Evolutionary conservation across 2,888 invertebrate genomes (phyloP).

Genomic region (Agrotis clavis): DNA sequence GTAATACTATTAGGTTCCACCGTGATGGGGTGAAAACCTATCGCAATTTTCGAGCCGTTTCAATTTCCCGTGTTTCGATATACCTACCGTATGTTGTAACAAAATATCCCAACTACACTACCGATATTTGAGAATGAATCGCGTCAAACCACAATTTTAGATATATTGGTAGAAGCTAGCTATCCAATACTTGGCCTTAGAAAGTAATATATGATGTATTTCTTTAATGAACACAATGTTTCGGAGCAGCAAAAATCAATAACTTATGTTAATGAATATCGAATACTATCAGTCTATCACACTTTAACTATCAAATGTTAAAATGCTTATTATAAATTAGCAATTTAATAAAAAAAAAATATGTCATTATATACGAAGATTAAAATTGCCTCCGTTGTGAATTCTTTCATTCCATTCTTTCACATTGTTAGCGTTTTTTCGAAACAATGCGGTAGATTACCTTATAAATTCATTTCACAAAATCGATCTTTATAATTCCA

Average conservation of each 20-base stretch:
- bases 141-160: background rate
- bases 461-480: background rate
- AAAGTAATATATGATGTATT: background rate
- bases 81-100: constrained; percentile 12
- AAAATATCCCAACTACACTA: background rate
- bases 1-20: constrained; percentile 31
- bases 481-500: background rate
- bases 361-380: background rate
- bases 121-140: constrained; percentile 2
- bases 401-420: background rate
- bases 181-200: background rate
- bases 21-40: constrained; percentile 38
- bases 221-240: background rate
- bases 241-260: no score
- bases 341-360: background rate
- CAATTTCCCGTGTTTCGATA: constrained; percentile 39
- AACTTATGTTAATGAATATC: background rate
- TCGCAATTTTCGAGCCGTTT: constrained; percentile 33
- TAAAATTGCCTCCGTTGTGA: background rate
- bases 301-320: background rate
- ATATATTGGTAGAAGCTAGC: background rate
- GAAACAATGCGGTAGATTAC: background rate
- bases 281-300: no score
- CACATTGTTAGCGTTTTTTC: constrained; percentile 7
- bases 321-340: background rate